These are phyloP conservation scores for Lordiphosa collinella DNA, from an alignment of 1,140 invertebrate genomes.

Conservation along the genomic window DNA sequence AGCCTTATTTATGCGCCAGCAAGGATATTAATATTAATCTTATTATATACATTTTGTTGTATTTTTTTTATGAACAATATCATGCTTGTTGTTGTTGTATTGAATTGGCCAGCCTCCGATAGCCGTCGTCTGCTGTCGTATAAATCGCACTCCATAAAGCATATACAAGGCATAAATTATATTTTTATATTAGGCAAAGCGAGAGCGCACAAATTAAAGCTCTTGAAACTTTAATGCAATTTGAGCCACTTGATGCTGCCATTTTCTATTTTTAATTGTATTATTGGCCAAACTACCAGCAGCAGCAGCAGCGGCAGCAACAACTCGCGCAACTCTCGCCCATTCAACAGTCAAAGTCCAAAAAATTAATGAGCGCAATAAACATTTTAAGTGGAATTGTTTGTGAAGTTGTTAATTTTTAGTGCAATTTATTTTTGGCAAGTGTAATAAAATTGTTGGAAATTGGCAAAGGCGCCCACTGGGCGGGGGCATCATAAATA, in stretches of 20 bases:
- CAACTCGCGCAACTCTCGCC: constrained; percentile 17
- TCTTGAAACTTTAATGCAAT: constrained; percentile 72
- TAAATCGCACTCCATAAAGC: constrained; percentile 77
- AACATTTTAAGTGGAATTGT: constrained; percentile 78
- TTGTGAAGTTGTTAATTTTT: constrained; percentile 77
- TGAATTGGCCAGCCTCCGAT: constrained; percentile 50
- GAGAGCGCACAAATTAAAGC: constrained; percentile 9
- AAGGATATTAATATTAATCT: constrained; percentile 66
- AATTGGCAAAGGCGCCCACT: constrained; percentile 37
- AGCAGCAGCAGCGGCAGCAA: too few species aligned
- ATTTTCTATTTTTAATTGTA: constrained; percentile 39
- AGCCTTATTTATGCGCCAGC: constrained; percentile 56
- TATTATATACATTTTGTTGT: constrained; percentile 32
- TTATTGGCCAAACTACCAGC: constrained; percentile 23
- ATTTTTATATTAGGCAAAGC: constrained; percentile 30
- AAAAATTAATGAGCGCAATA: constrained; percentile 78
- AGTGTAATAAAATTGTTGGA: constrained; percentile 65
- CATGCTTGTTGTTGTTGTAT: constrained; percentile 37
- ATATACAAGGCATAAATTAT: constrained; percentile 72
- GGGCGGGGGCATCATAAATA: constrained; percentile 61
- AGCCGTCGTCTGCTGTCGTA: constrained; percentile 58
- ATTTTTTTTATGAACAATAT: constrained; percentile 32
- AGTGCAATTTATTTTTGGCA: constrained; percentile 74
- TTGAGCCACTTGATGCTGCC: constrained; percentile 25
- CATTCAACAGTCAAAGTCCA: constrained; percentile 54